These are phyloP conservation scores for Lacerta viridis DNA, from an alignment of 2,797 vertebrate genomes.

Conservation along the genomic window DNA sequence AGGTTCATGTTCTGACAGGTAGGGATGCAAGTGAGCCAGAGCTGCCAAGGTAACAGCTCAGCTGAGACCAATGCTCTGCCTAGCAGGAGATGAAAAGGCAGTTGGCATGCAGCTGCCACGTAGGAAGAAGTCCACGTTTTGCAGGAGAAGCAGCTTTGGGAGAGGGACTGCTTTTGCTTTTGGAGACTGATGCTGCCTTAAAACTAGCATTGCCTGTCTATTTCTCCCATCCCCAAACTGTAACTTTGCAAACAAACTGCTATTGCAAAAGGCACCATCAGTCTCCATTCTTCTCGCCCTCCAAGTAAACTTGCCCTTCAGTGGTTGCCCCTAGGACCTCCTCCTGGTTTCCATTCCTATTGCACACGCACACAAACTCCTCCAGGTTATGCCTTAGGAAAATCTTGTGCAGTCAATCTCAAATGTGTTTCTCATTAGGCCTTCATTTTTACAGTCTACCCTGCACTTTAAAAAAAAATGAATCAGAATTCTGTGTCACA, in stretches of 20 bases:
- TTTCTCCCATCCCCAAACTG: not conserved
- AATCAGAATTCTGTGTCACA: not conserved
- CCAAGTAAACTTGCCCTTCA: not conserved
- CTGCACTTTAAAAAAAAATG: not conserved
- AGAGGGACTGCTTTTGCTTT: not conserved
- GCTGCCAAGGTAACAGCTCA: not conserved
- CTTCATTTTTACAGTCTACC: not conserved
- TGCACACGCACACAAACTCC: not conserved
- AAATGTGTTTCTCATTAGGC: not conserved
- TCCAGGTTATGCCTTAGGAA: not conserved
- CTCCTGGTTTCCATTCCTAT: not conserved
- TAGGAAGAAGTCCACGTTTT: not conserved
- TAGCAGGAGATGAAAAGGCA: not conserved
- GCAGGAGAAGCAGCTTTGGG: not conserved
- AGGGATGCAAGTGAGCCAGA: not conserved
- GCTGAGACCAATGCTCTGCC: not conserved
- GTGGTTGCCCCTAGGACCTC: not conserved
- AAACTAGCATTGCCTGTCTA: not conserved
- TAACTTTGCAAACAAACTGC: not conserved
- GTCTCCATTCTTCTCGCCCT: not conserved
- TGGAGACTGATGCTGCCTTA: not conserved
- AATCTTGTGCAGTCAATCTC: not conserved
- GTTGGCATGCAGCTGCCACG: not conserved
- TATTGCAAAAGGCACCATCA: not conserved
- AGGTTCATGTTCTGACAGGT: not conserved